phyloP scores from a whole-genome alignment of 64 coral and sea anemone species.

The Montipora cactus region DNA sequence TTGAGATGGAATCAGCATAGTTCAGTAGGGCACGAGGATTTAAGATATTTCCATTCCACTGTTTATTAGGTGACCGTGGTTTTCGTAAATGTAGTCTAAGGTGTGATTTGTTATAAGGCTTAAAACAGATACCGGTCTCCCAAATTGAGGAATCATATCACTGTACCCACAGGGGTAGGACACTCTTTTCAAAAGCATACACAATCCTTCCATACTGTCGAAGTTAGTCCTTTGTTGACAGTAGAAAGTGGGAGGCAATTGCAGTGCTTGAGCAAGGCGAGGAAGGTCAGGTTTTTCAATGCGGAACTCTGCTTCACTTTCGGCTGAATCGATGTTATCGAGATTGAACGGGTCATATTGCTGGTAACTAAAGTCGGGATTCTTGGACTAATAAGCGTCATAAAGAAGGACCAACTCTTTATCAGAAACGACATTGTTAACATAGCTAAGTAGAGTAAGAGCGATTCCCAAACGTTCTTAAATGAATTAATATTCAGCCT shows the following conservation, averaged over 20 bases:
- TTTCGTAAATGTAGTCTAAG: conserved; percentile 46
- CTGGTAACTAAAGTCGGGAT: conserved; percentile 48
- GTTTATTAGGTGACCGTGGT: conserved; percentile 48
- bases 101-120: conserved; percentile 42
- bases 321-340: conserved; percentile 41
- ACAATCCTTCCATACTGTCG: conserved; percentile 34
- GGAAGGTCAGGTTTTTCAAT: conserved; percentile 45
- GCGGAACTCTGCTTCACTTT: conserved; percentile 40
- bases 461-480: too few relatives aligned
- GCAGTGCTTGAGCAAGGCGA: conserved; percentile 56
- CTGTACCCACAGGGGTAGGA: conserved; percentile 48
- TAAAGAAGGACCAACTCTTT: conserved; percentile 55
- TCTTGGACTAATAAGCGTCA: conserved; percentile 26
- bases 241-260: conserved; percentile 45
- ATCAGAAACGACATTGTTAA: conserved; percentile 53
- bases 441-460: conserved; percentile 15
- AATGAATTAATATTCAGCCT: too few relatives aligned
- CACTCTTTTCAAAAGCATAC: conserved; percentile 49
- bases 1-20: conserved; percentile 15
- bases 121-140: conserved; percentile 41
- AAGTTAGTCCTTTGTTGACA: conserved; percentile 18
- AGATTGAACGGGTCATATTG: conserved; percentile 52
- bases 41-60: conserved; percentile 37
- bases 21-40: background rate
- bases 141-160: conserved; percentile 34